These are phyloP conservation scores for Falco naumanni DNA, from an alignment of 2,797 vertebrate species.

Conservation along the genomic window DNA sequence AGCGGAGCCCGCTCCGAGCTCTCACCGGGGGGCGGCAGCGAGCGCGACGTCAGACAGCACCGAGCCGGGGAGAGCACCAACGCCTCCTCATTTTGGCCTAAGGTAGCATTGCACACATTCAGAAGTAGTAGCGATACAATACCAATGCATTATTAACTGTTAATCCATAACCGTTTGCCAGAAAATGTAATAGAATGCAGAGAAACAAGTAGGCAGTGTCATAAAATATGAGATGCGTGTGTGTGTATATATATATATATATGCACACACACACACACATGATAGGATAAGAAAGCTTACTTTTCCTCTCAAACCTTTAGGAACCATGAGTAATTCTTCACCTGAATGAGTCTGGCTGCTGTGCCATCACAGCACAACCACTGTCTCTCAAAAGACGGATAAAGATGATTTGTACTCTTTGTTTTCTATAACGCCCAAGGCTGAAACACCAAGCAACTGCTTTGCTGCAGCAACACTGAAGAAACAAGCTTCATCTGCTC, in stretches of 20 bases:
- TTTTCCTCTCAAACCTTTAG: not conserved
- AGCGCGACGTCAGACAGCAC: not conserved
- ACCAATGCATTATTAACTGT: not conserved
- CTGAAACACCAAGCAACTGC: not conserved
- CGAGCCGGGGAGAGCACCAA: accelerated
- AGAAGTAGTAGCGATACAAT: accelerated
- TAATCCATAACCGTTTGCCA: not conserved
- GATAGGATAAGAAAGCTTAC: not conserved
- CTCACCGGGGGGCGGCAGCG: accelerated
- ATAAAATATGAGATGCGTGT: not conserved
- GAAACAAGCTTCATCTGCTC: not conserved
- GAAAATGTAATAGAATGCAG: not conserved
- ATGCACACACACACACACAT: too few relatives aligned
- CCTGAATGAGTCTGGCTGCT: not conserved
- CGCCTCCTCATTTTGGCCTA: accelerated
- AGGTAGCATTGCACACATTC: accelerated
- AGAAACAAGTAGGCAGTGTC: not conserved
- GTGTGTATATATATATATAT: too few relatives aligned
- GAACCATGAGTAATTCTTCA: not conserved
- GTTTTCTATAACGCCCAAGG: not conserved
- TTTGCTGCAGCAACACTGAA: not conserved
- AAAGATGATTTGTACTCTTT: not conserved
- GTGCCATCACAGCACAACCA: not conserved
- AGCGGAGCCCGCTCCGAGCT: accelerated
- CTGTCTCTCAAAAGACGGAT: not conserved